A percentile compares a stretch with the other conserved stretches of the same genome.
Conservation (phyloP, 2,113 vertebrate genomes). For the Siniperca knerii region DNA sequence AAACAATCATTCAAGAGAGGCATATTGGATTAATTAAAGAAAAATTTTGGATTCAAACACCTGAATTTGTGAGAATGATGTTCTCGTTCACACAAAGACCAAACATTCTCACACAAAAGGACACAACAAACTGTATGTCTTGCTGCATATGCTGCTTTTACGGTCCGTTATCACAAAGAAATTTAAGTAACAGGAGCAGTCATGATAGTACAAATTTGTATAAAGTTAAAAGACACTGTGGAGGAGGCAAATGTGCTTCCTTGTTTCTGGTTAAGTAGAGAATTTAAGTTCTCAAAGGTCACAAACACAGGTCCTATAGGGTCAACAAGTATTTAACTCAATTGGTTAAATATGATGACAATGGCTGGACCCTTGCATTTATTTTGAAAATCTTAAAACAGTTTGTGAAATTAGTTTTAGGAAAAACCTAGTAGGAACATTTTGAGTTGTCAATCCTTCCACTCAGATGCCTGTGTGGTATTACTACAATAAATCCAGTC, state of each 20-base stretch:
- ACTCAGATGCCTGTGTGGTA: not conserved
- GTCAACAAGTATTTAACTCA: not conserved
- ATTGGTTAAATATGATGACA: not conserved
- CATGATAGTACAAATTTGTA: not conserved
- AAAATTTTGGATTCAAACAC: not conserved
- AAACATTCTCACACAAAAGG: not conserved
- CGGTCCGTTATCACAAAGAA: not conserved
- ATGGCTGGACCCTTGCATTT: not conserved
- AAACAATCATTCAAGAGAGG: not conserved
- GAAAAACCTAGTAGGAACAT: not conserved
- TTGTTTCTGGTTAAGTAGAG: not conserved
- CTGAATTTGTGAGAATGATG: not conserved
- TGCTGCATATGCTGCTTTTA: not conserved
- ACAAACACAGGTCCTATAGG: not conserved
- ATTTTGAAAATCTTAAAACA: not conserved
- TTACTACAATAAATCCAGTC: not conserved
- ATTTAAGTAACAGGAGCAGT: not conserved
- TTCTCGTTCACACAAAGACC: not conserved
- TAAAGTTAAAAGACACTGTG: not conserved
- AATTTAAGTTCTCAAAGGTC: not conserved
- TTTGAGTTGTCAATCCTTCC: not conserved
- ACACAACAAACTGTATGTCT: not conserved
- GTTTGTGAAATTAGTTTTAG: not conserved
- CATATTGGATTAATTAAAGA: not conserved
- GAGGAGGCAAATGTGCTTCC: not conserved